phyloP scores from a whole-genome alignment of 2,797 vertebrate genomes.

The Etheostoma perlongum region DNA sequence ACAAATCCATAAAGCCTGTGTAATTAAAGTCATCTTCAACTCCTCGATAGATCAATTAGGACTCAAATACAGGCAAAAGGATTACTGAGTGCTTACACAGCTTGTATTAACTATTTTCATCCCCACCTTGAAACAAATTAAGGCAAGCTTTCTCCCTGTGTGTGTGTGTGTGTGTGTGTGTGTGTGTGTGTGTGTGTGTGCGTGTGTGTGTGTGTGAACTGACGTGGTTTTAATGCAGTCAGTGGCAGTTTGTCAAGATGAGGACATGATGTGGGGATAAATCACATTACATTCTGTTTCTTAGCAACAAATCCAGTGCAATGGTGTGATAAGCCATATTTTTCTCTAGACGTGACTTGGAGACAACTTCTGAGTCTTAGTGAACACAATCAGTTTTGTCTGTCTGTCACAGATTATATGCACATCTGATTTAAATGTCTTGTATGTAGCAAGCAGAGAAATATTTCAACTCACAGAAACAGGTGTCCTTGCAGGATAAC shows the following conservation, averaged over 20 bases:
- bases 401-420: background rate
- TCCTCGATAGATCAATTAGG: slow-evolving; percentile 21
- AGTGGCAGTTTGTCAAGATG: slow-evolving; percentile 34
- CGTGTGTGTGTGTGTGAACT: background rate
- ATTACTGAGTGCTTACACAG: slow-evolving; percentile 24
- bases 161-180: too few relatives aligned
- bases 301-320: slow-evolving; percentile 71
- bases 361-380: slow-evolving; percentile 41
- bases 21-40: slow-evolving; percentile 33
- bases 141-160: background rate
- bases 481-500: background rate
- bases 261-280: slow-evolving; percentile 49
- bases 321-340: slow-evolving; percentile 48
- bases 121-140: slow-evolving; percentile 35
- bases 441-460: background rate
- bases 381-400: slow-evolving; percentile 21
- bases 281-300: slow-evolving; percentile 67
- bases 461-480: background rate
- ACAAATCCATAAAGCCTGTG: slow-evolving; percentile 5
- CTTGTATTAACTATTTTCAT: background rate
- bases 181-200: too few relatives aligned
- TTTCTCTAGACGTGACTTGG: slow-evolving; percentile 58
- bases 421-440: slow-evolving; percentile 8
- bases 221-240: slow-evolving; percentile 53
- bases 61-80: slow-evolving; percentile 15